A percentile compares a stretch with the other conserved stretches of the same genome.
phyloP scores from a whole-genome alignment of 1,140 invertebrate species.

The Lepidotrigona ventralis region DNA sequence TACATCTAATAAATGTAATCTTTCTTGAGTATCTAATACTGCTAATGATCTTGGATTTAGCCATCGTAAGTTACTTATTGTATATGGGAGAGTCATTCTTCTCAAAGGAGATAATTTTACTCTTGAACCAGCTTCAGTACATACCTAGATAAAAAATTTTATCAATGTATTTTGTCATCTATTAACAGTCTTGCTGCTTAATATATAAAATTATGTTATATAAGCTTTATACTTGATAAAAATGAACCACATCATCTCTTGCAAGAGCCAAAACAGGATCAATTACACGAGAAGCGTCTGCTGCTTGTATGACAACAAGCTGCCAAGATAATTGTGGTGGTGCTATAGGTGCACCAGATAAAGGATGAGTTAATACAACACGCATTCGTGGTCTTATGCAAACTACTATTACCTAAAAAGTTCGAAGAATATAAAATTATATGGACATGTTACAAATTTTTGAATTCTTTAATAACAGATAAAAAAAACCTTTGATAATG shows the following conservation, averaged over 20 bases:
- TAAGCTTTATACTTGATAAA: constrained; percentile 86
- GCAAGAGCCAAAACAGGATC: constrained; percentile 94
- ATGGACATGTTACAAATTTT: neutral
- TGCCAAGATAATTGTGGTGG: constrained; percentile 96
- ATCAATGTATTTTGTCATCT: constrained; percentile 16
- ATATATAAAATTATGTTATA: constrained; percentile 4
- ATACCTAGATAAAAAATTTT: constrained; percentile 67
- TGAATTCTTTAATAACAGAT: constrained; percentile 9
- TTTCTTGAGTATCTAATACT: constrained; percentile 91
- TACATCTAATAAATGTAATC: constrained; percentile 93
- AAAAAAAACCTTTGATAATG: constrained; percentile 88
- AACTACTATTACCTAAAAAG: constrained; percentile 89
- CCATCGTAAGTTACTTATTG: constrained; percentile 90
- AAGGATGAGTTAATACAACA: constrained; percentile 84
- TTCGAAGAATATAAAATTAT: constrained; percentile 8
- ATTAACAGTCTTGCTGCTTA: constrained; percentile 1
- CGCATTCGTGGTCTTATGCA: constrained; percentile 88
- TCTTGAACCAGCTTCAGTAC: constrained; percentile 76
- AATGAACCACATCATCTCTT: constrained; percentile 88
- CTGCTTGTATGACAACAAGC: constrained; percentile 91
- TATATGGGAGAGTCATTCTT: constrained; percentile 85
- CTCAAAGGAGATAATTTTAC: constrained; percentile 85
- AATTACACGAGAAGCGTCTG: constrained; percentile 87
- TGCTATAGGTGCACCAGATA: constrained; percentile 83
- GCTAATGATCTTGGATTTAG: constrained; percentile 92